Conservation (phyloP, 1,140 invertebrate genomes). For the Drosophila sucinea region DNA sequence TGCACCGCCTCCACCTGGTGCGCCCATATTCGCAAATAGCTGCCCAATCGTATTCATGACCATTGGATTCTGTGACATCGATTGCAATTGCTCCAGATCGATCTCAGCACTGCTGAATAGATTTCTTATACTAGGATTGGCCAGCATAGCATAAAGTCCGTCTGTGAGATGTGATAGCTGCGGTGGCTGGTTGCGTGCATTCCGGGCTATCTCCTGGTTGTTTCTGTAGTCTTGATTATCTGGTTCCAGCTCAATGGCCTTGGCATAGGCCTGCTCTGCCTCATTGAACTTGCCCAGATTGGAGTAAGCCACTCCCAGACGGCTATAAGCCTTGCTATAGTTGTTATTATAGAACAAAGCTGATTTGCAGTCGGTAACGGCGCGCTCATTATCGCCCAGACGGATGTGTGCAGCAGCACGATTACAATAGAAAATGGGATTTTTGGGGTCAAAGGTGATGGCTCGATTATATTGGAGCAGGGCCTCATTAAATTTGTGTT, state of each 20-base stretch:
- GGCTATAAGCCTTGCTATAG: conserved; percentile 97
- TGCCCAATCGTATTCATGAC: conserved; percentile 72
- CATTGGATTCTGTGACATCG: conserved; percentile 72
- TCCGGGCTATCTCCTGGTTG: conserved; percentile 92
- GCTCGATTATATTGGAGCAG: conserved; percentile 92
- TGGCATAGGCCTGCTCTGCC: conserved; percentile 93
- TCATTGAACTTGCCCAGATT: conserved; percentile 91
- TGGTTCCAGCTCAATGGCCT: conserved; percentile 95
- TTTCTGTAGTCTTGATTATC: conserved; percentile 95
- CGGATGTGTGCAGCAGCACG: conserved; percentile 96
- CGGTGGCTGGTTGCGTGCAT: conserved; percentile 84
- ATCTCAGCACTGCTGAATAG: conserved; percentile 72
- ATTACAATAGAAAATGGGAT: conserved; percentile 98
- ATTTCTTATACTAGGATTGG: conserved; percentile 72
- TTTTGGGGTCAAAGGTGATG: conserved; percentile 91
- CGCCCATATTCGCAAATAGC: conserved; percentile 55
- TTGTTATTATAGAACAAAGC: conserved; percentile 94
- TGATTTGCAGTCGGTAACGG: conserved; percentile 94
- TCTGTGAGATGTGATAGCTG: conserved; percentile 62
- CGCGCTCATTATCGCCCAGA: conserved; percentile 90
- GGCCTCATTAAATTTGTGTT: conserved; percentile 91
- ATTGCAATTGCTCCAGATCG: conserved; percentile 68
- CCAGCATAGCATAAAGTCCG: conserved; percentile 65
- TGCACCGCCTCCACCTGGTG: conserved; percentile 25
- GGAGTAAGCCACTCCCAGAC: conserved; percentile 95